Conservation (phyloP, 2,113 vertebrate species). For the Channa argus region DNA sequence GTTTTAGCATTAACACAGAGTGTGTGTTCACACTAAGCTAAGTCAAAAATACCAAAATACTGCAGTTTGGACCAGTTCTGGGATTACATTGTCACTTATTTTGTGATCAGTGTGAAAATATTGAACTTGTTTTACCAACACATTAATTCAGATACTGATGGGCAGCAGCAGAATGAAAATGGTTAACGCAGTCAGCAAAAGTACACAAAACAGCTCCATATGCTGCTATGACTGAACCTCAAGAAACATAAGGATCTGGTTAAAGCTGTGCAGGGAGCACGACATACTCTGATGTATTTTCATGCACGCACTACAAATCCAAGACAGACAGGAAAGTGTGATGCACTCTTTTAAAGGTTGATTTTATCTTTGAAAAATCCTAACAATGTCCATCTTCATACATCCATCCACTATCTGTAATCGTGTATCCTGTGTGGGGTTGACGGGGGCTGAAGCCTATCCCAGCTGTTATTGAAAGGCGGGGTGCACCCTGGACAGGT, state of each 20-base stretch:
- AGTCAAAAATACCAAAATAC: too few relatives aligned
- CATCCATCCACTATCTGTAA: neutral
- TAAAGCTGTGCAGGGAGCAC: neutral
- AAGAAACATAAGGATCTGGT: conserved; percentile 33
- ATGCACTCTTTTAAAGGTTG: neutral
- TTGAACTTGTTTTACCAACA: too few relatives aligned
- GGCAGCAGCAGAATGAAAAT: neutral
- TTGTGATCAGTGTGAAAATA: neutral
- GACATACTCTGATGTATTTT: neutral
- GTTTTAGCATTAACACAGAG: too few relatives aligned
- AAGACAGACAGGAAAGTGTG: neutral
- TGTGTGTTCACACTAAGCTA: too few relatives aligned
- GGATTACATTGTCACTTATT: too few relatives aligned
- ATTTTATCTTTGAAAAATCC: neutral
- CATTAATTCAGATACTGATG: neutral
- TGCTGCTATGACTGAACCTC: conserved; percentile 8
- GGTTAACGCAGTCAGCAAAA: neutral
- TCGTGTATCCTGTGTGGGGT: too few relatives aligned
- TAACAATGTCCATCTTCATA: neutral
- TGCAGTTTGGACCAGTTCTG: too few relatives aligned
- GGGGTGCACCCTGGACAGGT: too few relatives aligned
- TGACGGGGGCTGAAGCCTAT: too few relatives aligned
- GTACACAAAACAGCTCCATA: conserved; percentile 12
- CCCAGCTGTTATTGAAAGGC: too few relatives aligned
- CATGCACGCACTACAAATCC: neutral